A percentile compares a stretch with the other conserved stretches of the same genome.
phyloP scores from a whole-genome alignment of 2,797 vertebrate species.

The Agapornis canus region DNA sequence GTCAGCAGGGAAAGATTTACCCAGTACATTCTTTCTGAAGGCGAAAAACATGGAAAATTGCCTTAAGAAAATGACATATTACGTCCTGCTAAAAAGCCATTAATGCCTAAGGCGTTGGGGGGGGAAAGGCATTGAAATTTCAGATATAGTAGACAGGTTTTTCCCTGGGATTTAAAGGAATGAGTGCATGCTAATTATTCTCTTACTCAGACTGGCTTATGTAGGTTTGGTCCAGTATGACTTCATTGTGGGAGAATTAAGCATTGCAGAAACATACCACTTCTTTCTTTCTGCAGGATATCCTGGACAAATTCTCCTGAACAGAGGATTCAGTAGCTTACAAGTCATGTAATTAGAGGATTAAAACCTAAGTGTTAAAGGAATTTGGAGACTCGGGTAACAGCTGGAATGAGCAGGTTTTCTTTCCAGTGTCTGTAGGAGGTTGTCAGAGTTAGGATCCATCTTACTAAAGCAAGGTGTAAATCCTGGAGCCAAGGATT shows the following conservation, averaged over 20 bases:
- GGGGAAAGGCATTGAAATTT: background rate
- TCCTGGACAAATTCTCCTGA: background rate
- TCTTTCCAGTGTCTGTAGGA: background rate
- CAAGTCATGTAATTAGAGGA: constrained; percentile 32
- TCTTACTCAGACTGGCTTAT: background rate
- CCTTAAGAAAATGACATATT: constrained; percentile 20
- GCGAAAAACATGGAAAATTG: constrained; percentile 30
- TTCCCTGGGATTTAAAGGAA: background rate
- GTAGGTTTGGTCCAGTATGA: background rate
- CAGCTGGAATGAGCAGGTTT: constrained; percentile 24
- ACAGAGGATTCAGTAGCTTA: background rate
- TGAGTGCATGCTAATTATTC: constrained; percentile 4
- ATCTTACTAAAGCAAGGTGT: background rate
- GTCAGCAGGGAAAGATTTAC: constrained; percentile 30
- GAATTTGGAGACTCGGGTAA: background rate
- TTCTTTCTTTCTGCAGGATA: background rate
- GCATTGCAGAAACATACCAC: background rate
- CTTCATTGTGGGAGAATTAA: background rate
- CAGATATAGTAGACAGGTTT: background rate
- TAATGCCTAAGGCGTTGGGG: background rate
- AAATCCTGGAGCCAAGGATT: background rate
- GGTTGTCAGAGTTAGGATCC: background rate
- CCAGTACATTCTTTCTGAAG: background rate
- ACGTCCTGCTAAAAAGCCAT: constrained; percentile 14
- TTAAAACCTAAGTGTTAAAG: constrained; percentile 35